Evolutionary conservation across 2,888 invertebrate species (phyloP), one percentile per base, ranked within the genome.

Genomic region (Apamea crenata): DNA sequence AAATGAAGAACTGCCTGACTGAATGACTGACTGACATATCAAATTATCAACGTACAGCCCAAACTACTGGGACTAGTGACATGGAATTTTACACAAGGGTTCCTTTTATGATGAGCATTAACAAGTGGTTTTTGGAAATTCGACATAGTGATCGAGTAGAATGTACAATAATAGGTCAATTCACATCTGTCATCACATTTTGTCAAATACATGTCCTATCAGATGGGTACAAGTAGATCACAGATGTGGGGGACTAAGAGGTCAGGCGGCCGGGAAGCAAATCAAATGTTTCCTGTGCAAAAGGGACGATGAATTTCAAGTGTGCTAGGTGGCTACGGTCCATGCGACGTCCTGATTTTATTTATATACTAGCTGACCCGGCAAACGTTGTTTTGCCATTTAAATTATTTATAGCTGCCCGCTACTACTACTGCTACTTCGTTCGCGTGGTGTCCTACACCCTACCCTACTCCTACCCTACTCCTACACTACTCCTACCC

Each of bases 201-300:
- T 47, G 44, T 56, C 44, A 44, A 10, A 53, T 36, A 77, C 53
- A n/a, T 70, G 53, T 29, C 7, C 21, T 78, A 29, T 29, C 47
- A 32, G 59, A 25, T 25, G 44, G 59, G 2, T 67, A 61, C 32
- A 21, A 56, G 65, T 44, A 50, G 29, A 40, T 73, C 21, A 65
- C 59, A 70, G 32, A 56, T 72, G 56, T 71, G 68, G 87, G 79
- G 76, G 79, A 61, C 65, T 32, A 47, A 59, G 65, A 77, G 77
- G 77, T 72, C 71, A 71, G 40, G 8, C 70, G 59, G 36, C 29
- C 59, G n/a, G 73, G 56, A 76, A 61, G 65, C 74, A 56, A 83
- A 85, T 85, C 40, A 80, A 50, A 72, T 80, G 65, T 50, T 83
- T 85, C 87, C 85, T 85, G 84, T 83, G 44, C 18, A 53, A 61